Evolutionary conservation across 2,113 vertebrate species (phyloP).

Genomic region (Catagonus wagneri): DNA sequence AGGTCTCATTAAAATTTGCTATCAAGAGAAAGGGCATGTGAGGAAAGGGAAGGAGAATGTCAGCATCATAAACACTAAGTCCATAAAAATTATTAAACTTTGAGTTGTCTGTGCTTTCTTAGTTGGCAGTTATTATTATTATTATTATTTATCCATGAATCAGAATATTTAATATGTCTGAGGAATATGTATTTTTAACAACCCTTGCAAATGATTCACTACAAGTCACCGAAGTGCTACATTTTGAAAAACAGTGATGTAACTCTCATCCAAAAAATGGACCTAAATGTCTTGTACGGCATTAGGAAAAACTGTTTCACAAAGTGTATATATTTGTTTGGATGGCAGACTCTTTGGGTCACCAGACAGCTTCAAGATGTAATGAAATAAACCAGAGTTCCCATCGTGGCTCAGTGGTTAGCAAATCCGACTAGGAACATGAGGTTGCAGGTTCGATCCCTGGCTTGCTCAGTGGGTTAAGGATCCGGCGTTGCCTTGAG

Average conservation of each 20-base stretch:
- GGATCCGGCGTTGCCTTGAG: too few relatives aligned
- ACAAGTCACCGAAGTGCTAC: neutral
- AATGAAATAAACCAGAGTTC: too few relatives aligned
- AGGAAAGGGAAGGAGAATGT: accelerated
- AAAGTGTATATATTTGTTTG: neutral
- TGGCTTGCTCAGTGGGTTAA: too few relatives aligned
- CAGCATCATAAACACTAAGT: neutral
- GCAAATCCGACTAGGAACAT: too few relatives aligned
- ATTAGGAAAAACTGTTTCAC: neutral
- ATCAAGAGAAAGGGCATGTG: neutral
- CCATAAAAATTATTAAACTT: neutral
- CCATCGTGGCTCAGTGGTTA: too few relatives aligned
- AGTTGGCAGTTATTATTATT: neutral
- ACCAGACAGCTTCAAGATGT: neutral
- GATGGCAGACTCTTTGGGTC: neutral
- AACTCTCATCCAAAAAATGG: neutral
- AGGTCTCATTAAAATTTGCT: neutral
- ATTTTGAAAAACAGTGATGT: neutral
- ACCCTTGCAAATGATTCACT: neutral
- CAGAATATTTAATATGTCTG: neutral
- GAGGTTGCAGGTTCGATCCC: too few relatives aligned
- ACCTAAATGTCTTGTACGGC: neutral
- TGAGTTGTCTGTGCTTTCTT: neutral
- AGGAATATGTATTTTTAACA: neutral
- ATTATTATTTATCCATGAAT: neutral